These are phyloP conservation scores for Amphipoea lucens DNA, from an alignment of 2,888 invertebrate genomes.

Conservation along the genomic window DNA sequence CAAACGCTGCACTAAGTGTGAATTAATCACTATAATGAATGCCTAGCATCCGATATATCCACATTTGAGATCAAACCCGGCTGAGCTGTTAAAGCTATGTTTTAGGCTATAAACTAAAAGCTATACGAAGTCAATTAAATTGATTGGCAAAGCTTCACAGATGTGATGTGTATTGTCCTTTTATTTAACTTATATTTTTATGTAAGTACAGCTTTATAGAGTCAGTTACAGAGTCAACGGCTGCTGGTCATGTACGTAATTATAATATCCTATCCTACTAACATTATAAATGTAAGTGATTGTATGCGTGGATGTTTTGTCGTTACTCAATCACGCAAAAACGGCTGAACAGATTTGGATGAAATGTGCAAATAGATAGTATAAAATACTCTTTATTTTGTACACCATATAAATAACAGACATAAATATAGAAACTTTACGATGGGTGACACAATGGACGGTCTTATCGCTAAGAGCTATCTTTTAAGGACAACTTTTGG, in stretches of 20 bases:
- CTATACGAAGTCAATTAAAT: not conserved
- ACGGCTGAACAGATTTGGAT: not conserved
- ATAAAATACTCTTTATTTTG: no score
- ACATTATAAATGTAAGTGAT: not conserved
- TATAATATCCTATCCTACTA: not conserved
- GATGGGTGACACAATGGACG: no score
- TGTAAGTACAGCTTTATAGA: not conserved
- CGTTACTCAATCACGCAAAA: not conserved
- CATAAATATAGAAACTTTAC: no score
- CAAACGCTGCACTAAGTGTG: conserved; percentile 16
- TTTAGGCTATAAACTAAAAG: conserved; percentile 12
- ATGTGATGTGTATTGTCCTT: not conserved
- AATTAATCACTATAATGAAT: conserved; percentile 40
- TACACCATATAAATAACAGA: no score
- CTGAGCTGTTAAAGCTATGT: not conserved
- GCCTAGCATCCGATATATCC: not conserved
- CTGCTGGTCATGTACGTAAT: not conserved
- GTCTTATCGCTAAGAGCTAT: no score
- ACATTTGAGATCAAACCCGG: conserved; percentile 24
- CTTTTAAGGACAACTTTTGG: no score
- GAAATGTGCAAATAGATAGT: not conserved
- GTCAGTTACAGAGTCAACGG: no score
- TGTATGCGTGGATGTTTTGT: not conserved
- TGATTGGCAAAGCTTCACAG: not conserved
- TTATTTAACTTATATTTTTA: not conserved